Evolutionary conservation across 2,113 vertebrate genomes (phyloP), one percentile per base, ranked within the genome.

Genomic region (Periophthalmodon schlosseri): DNA sequence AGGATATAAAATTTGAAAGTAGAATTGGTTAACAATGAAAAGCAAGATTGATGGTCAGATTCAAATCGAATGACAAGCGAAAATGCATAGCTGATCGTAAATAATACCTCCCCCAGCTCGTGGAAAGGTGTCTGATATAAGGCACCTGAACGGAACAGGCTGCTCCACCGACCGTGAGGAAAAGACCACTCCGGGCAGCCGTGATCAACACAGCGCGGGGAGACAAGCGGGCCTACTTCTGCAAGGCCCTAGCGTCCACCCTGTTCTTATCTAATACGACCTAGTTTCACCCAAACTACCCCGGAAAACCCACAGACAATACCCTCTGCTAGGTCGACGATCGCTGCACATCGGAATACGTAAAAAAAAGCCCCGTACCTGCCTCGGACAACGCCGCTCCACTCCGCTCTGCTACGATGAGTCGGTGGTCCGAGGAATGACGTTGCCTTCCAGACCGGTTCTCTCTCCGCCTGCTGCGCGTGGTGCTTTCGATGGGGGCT

Each of bases 381-480:
- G 90, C 87, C 88, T 88, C 88, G 81, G 89, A 90, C 92, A 92
- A 92, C 92, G 87, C 93, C 92, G 91, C 90, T 90, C 93, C 90
- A 73, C 89, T 90, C 93, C 88, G 76, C 84, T 90, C 57, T 83
- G 86, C 84, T 89, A 77, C 65, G 87, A 88, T 87, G 77, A 84
- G 78, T 90, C 87, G 82, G 84, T 88, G 80, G 90, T 89, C 81
- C 79, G 80, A 85, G 84, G 80, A 82, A 86, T 93, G 92, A 93
- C 91, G 92, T 90, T 90, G 91, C 86, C 71, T 89, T 89, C 84
- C 79, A 82, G 64, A 74, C 90, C 90, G 90, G 89, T 86, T 83
- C 89, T 89, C 87, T 82, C 87, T 87, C 84, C 86, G 85, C 84
- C 84, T 78, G 87, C 86, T 74, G 82, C 89, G 92, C 93, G 92